phyloP scores from a whole-genome alignment of 2,797 vertebrate species.

The Mareca penelope region DNA sequence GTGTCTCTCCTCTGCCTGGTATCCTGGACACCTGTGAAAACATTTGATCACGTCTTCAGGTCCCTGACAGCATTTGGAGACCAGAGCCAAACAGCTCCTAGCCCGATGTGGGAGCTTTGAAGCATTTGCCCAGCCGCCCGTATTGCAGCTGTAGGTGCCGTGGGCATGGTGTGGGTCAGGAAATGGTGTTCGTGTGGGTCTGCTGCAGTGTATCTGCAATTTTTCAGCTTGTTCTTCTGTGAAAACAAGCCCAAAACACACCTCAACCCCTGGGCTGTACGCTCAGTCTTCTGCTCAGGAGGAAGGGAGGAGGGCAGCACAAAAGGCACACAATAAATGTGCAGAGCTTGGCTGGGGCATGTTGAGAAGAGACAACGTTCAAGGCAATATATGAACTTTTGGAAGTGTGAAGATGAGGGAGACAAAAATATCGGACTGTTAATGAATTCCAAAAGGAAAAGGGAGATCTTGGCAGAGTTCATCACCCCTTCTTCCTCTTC shows the following conservation, averaged over 20 bases:
- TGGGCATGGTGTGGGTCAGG: not conserved
- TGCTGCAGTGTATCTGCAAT: not conserved
- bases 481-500: constrained; percentile 10
- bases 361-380: not conserved
- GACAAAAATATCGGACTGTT: not conserved
- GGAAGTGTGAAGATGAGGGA: not conserved
- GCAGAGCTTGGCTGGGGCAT: not conserved
- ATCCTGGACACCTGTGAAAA: not conserved
- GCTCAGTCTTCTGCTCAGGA: not conserved
- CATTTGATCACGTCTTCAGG: not conserved
- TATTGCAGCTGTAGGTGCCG: not conserved
- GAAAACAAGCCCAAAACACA: not conserved
- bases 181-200: not conserved
- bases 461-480: not conserved
- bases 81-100: not conserved
- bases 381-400: not conserved
- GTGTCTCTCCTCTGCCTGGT: not conserved
- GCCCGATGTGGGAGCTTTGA: not conserved
- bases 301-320: not conserved
- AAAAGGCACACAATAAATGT: not conserved
- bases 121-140: not conserved
- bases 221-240: not conserved
- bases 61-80: not conserved
- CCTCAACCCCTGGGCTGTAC: rapidly evolving
- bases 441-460: not conserved